Base-by-base conservation (phyloP, 2,888 invertebrate genomes). In the Epirrhoe tristata region DNA sequence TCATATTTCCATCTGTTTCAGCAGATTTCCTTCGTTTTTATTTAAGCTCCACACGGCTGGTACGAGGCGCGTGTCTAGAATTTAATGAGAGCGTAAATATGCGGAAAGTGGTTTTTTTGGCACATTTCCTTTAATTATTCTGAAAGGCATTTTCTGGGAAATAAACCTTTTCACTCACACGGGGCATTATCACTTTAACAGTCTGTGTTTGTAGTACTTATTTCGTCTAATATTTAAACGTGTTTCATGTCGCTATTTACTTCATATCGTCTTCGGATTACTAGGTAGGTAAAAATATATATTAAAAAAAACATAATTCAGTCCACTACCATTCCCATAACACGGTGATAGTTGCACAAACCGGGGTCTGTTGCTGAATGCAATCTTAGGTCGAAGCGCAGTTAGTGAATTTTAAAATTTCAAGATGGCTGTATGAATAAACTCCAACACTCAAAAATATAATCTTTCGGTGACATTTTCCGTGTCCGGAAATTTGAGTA, bases 121-220 rank as follows among this genome's bases (percentile, higher is more conserved):
- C 79, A 81, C 84, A 84, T 84, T 83, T 83, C 85, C 85, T 84
- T 86, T 88, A 89, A 89, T 89, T 87, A 89, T 86, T 80, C 85
- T 66, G 66, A 81, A 85, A 81, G 79, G 81, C 81, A 81, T 60
- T 64, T 55, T 55, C 43, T 48, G 12, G 39, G 39, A 43, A 12
- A 43, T 12, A 43, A 43, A 43, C 39, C 39, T 43, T 43, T 43
- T 43, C 10, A 43, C 39, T 43, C 12, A 43, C 12, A 43, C 12
- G 12, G 39, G 3, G 39, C 2, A 3, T 43, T 1, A 43, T 43
- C 12, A 12, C 39, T 36, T 34, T 10, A 36, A 10, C 36, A 36
- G 36, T 10, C 36, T 36, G 3, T 43, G 24, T 24, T 24, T 24
- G 24, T 24, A 2, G 24, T 3, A n/a, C n/a, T n/a, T n/a, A 24